Evolutionary conservation across 2,888 invertebrate genomes (phyloP).

Genomic region (Calameuta filiformis): DNA sequence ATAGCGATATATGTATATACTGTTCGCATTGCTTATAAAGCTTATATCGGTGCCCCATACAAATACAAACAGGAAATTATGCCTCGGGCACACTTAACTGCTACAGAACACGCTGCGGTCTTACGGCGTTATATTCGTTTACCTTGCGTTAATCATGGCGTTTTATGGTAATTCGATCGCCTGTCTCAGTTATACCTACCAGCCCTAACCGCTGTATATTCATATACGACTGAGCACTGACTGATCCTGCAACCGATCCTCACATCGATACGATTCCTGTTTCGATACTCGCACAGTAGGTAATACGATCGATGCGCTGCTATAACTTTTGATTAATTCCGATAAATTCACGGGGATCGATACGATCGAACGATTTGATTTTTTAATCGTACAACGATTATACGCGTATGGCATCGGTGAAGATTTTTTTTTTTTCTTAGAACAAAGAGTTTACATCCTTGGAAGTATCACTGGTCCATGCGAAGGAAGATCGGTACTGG

Average conservation of each 20-base stretch:
- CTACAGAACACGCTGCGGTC: slow-evolving; percentile 61
- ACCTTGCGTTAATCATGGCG: slow-evolving; percentile 66
- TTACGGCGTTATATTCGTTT: slow-evolving; percentile 63
- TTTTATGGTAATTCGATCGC: slow-evolving; percentile 63
- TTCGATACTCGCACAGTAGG: not conserved
- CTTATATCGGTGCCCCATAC: not conserved
- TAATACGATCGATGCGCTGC: slow-evolving; percentile 1
- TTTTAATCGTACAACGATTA: not conserved
- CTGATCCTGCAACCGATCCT: slow-evolving; percentile 61
- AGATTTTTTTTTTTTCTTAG: not conserved
- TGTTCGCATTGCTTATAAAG: no score
- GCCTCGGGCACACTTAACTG: slow-evolving; percentile 53
- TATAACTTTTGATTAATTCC: not conserved
- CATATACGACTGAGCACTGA: slow-evolving; percentile 6
- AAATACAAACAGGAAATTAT: slow-evolving; percentile 41
- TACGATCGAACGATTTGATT: not conserved
- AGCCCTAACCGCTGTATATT: slow-evolving; percentile 19
- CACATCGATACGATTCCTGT: slow-evolving; percentile 46
- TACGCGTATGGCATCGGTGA: not conserved
- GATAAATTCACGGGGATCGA: not conserved
- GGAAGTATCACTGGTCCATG: not conserved
- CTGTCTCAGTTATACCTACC: slow-evolving; percentile 26
- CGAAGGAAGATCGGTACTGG: not conserved
- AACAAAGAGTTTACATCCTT: not conserved
- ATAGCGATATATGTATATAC: not conserved